Percentiles rank a stretch among this genome's conserved stretches.
Evolutionary conservation across 2,113 vertebrate species (phyloP).

Genomic region (Corvus hawaiiensis): DNA sequence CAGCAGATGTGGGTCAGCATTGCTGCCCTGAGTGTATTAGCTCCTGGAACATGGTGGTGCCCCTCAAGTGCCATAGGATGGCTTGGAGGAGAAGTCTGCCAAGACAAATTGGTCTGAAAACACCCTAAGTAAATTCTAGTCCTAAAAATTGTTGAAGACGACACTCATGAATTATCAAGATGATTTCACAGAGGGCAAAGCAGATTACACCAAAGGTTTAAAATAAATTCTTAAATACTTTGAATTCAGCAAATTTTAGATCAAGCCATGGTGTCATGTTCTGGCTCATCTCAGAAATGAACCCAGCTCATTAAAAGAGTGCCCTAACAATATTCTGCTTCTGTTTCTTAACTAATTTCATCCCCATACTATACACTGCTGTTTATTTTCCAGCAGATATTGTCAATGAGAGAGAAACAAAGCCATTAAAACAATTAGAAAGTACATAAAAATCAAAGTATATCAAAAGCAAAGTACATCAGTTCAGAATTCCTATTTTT

Average conservation of each 20-base stretch:
- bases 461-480: background rate
- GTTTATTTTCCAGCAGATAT: background rate
- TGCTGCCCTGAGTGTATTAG: background rate
- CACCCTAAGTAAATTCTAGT: background rate
- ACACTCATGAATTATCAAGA: background rate
- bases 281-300: background rate
- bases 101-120: background rate
- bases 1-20: background rate
- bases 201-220: background rate
- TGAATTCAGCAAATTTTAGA: background rate
- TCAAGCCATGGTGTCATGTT: background rate
- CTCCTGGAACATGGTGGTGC: background rate
- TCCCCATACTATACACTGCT: background rate
- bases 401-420: background rate
- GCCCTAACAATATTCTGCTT: background rate
- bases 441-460: background rate
- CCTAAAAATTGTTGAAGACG: background rate
- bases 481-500: background rate
- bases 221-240: background rate
- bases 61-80: background rate
- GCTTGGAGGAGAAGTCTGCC: background rate
- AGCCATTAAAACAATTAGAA: background rate
- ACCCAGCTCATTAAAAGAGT: background rate
- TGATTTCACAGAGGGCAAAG: background rate
- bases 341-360: background rate